phyloP scores from a whole-genome alignment of 23 tunicate species.

The Botrylloides violaceus region DNA sequence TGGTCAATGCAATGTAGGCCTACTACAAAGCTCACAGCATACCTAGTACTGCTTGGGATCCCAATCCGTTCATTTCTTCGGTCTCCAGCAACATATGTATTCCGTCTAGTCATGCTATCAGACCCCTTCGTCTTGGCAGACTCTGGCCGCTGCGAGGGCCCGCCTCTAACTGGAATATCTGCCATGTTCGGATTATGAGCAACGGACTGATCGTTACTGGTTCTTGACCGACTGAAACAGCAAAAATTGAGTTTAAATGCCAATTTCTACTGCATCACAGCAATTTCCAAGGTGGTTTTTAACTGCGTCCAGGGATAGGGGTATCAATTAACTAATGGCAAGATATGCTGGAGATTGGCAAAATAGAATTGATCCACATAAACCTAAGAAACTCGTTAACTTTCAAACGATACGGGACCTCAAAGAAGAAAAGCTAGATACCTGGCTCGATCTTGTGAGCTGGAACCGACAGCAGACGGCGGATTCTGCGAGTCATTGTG shows the following conservation, averaged over 20 bases:
- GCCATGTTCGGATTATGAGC: slow-evolving; percentile 92
- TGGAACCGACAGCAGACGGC: slow-evolving; percentile 9
- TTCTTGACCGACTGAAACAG: not conserved
- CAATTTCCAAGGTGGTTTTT: no score
- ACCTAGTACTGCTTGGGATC: slow-evolving; percentile 39
- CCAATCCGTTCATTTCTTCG: slow-evolving; percentile 29
- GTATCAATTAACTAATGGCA: no score
- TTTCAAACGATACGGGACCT: no score
- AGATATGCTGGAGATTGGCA: no score
- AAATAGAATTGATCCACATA: no score
- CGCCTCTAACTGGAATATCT: slow-evolving; percentile 49
- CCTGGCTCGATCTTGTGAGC: slow-evolving; percentile 15
- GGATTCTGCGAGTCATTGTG: not conserved
- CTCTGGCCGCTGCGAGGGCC: slow-evolving; percentile 41
- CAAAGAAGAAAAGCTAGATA: no score
- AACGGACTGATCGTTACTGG: slow-evolving; percentile 18
- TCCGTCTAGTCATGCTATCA: slow-evolving; percentile 63
- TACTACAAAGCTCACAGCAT: no score
- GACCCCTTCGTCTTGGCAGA: slow-evolving; percentile 30
- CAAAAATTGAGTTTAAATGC: no score
- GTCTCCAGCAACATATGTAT: slow-evolving; percentile 71
- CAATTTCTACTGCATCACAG: no score
- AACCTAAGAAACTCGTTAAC: no score
- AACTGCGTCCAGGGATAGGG: no score
- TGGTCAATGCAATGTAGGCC: no score